phyloP scores from a whole-genome alignment of 2,888 invertebrate species.

The Coelopa pilipes region DNA sequence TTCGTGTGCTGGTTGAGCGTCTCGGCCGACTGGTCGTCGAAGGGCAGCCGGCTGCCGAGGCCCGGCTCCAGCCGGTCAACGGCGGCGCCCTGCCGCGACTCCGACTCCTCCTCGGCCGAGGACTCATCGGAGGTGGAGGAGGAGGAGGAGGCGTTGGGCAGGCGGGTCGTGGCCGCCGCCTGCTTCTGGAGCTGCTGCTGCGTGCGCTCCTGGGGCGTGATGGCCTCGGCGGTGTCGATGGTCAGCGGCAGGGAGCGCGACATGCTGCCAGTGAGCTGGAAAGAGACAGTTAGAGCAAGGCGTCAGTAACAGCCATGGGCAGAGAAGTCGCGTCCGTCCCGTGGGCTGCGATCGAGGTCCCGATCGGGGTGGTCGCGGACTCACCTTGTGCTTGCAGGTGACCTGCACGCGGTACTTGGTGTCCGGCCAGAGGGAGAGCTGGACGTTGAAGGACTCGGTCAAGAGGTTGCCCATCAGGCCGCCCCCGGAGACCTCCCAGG shows the following conservation, averaged over 20 bases:
- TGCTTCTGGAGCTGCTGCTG: constrained; percentile 30
- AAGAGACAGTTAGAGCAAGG: neutral
- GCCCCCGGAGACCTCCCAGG: constrained; percentile 86
- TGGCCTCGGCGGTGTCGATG: constrained; percentile 61
- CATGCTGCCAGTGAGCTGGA: constrained; percentile 62
- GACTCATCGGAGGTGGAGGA: constrained; percentile 39
- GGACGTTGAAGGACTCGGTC: constrained; percentile 65
- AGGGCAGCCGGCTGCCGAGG: constrained; percentile 38
- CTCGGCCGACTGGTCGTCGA: constrained; percentile 47
- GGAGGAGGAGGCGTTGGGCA: constrained; percentile 9
- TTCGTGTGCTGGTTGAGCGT: constrained; percentile 50
- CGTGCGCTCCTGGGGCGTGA: constrained; percentile 36
- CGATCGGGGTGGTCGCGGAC: constrained; percentile 38
- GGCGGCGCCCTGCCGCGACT: neutral
- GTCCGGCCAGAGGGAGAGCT: constrained; percentile 66
- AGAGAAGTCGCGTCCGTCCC: no score
- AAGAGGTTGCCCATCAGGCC: constrained; percentile 73
- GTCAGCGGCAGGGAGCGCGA: constrained; percentile 62
- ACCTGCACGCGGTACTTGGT: constrained; percentile 67
- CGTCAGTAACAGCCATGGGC: no score
- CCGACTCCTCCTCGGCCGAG: no score
- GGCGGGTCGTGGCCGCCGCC: neutral
- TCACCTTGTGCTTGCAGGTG: constrained; percentile 67
- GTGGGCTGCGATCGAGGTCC: no score
- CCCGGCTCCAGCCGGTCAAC: constrained; percentile 16